Base-by-base conservation (phyloP, 2,113 vertebrate genomes). In the Plotosus lineatus region DNA sequence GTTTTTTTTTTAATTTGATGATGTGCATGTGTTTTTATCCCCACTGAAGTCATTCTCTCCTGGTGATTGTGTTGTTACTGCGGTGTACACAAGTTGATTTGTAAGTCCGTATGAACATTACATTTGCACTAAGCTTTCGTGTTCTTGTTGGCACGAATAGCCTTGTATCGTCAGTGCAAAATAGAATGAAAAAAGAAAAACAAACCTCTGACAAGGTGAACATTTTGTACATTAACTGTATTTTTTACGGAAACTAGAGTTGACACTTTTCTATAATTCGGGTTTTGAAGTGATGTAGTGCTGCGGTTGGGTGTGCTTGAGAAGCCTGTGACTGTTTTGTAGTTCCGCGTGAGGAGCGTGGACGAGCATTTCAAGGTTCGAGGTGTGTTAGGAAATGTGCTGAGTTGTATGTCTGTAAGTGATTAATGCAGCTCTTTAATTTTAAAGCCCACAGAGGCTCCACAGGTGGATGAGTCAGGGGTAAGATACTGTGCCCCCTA, bases 361-460 rank as follows among this genome's bases (percentile, higher is more conserved):
- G 89, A 71, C 80, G 86, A 89, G 82, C 71, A 77, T 82, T 78
- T 66, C 81, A 65, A 42, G 82, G 53, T 82, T 85, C 85, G n/a
- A 68, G 83, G 68, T 87, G 33, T 63, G 61, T 68, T 40, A n/a
- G 38, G 23, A 33, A 4, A 14, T 60, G 58, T 60, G 56, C 17
- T 26, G 3, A 28, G n/a, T 31, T 38, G 60, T 23, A 40, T 33
- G 33, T 89, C 85, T 84, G 72, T 44, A 85, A 85, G 88, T 90
- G 88, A 94, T 92, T 94, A 94, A 94, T 87, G 55, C 88, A 90
- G 92, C 90, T 93, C 86, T 94, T 94, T 94, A 91, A 96, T 93
- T 93, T 96, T 96, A 95, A 98, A 98, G 96, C 97, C 97, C 95
- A 98, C 97, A 94, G 97, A 98, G 94, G 95, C 94, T 94, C 95